Evolutionary conservation across 2,888 invertebrate species (phyloP), one percentile per base, ranked within the genome.

Genomic region (Leuctra nigra): DNA sequence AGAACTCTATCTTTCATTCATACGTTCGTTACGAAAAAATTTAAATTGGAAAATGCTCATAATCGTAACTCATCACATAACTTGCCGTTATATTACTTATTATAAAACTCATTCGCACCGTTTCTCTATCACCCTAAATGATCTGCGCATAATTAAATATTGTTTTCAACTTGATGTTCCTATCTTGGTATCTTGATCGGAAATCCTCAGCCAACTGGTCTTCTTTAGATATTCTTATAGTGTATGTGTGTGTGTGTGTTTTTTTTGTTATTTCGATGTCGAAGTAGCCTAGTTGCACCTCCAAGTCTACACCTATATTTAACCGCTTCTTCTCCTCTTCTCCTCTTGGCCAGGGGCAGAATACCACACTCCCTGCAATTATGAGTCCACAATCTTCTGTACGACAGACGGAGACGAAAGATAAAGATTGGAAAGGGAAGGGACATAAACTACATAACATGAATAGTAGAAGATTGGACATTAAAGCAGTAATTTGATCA

Each of bases 401-500:
- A 46, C 44, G 50, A 33, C 50, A 2, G 35, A 35, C 50, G 50
- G 35, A 50, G 48, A 48, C 48, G n/a, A n/a, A 11, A 44, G 41
- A 52, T 50, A 52, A 14, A 39, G 44, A 55, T 36, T 35, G 41
- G 18, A 53, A 24, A 33, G 36, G 20, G 23, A 13, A 53, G 29
- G 44, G 44, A 41, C 53, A 50, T 39, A 52, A 50, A 22, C 55
- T 22, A 25, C 33, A 23, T 14, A n/a, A n/a, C n/a, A n/a, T n/a
- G n/a, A n/a, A n/a, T n/a, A 24, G 29, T 29, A 4, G 48, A 48
- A 11, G 48, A 48, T 29, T n/a, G 24, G 46, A 56, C 53, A 57
- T 41, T 29, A 48, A 57, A 57, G 48, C 29, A 54, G 54, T 57
- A 54, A 57, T 57, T 57, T 57, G 38, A 47, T 54, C 53, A 38